Conservation (phyloP, 2,113 vertebrate species). For the Hirundichthys speculiger region DNA sequence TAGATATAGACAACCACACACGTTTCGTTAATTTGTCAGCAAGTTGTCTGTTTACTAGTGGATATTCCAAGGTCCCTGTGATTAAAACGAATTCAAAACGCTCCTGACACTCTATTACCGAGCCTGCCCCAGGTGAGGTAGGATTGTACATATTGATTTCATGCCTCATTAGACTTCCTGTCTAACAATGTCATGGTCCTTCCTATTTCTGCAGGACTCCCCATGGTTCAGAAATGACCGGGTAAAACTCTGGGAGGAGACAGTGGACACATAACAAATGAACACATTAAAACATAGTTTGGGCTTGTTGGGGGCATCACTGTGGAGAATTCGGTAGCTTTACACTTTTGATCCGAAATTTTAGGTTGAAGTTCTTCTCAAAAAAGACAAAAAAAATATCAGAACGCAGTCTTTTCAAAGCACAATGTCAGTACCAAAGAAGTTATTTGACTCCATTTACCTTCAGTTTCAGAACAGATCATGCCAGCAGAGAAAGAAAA, state of each 20-base stretch:
- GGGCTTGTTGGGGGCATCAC: constrained; percentile 6
- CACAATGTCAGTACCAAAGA: too few species aligned
- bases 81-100: constrained; percentile 79
- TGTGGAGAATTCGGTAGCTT: constrained; percentile 6
- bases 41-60: constrained; percentile 69
- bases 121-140: constrained; percentile 73
- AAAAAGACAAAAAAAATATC: constrained; percentile 4
- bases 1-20: constrained; percentile 12
- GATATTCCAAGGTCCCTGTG: constrained; percentile 79
- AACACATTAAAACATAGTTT: constrained; percentile 52
- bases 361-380: neutral
- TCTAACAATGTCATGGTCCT: constrained; percentile 79
- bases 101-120: constrained; percentile 84
- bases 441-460: too few species aligned
- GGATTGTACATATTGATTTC: constrained; percentile 83
- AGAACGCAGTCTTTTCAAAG: neutral
- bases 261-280: constrained; percentile 63
- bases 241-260: constrained; percentile 61
- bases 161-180: constrained; percentile 79
- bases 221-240: constrained; percentile 57
- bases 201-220: constrained; percentile 61
- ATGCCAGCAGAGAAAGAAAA: neutral
- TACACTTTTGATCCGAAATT: constrained; percentile 53
- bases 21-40: constrained; percentile 39
- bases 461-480: too few species aligned